Evolutionary conservation across 2,888 invertebrate genomes (phyloP).

Genomic region (Cremastinae sp.): DNA sequence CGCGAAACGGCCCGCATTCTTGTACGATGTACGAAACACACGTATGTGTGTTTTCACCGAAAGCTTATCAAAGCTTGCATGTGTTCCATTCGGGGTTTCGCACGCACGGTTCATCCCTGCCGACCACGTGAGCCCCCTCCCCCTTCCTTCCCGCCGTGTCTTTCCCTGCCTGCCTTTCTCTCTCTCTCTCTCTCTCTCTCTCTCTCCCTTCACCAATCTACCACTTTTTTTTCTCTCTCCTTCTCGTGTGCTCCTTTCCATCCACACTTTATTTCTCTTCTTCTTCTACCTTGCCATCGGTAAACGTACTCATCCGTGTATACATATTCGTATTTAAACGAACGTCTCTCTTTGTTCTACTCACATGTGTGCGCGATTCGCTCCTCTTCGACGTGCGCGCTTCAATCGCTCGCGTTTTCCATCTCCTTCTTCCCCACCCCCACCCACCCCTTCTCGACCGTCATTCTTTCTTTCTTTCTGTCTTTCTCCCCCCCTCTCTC

Average conservation of each 20-base stretch:
- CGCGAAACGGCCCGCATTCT: constrained; percentile 27
- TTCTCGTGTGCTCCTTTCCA: constrained; percentile 28
- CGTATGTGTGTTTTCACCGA: constrained; percentile 70
- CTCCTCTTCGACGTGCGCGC: constrained; percentile 59
- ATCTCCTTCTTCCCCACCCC: constrained; percentile 34
- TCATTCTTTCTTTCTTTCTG: constrained; percentile 33
- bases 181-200: constrained; percentile 33
- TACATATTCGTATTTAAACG: constrained; percentile 9
- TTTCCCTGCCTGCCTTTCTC: constrained; percentile 63
- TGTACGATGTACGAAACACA: constrained; percentile 56
- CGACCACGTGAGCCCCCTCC: constrained; percentile 70
- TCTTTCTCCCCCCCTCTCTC: neutral
- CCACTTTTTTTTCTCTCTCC: constrained; percentile 52
- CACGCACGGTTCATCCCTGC: constrained; percentile 76
- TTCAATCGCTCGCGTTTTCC: constrained; percentile 40
- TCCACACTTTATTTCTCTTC: constrained; percentile 1
- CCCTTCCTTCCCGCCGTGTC: constrained; percentile 65
- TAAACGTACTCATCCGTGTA: constrained; percentile 2
- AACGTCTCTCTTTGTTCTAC: constrained; percentile 42
- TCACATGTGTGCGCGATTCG: constrained; percentile 63
- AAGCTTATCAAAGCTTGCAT: constrained; percentile 79
- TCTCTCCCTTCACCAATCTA: constrained; percentile 51
- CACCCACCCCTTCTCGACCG: constrained; percentile 25
- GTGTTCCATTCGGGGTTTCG: constrained; percentile 78
- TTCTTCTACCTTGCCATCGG: constrained; percentile 10